Conservation (phyloP, 2,113 vertebrate species). For the Willisornis vidua region DNA sequence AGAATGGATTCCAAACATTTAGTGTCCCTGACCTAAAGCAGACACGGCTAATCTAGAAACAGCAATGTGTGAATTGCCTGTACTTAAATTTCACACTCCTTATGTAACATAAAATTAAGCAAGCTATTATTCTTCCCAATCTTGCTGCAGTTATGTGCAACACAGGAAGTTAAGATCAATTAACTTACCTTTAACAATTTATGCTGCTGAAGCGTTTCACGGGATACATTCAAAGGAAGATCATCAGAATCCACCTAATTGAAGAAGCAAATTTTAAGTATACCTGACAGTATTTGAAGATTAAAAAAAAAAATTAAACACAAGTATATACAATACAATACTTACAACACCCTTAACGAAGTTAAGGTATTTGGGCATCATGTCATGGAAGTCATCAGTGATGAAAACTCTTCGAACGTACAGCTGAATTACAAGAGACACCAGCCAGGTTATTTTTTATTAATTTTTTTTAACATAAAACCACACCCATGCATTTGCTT, state of each 20-base stretch:
- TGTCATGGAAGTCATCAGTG: slow-evolving; percentile 98
- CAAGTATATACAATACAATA: background rate
- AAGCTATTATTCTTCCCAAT: background rate
- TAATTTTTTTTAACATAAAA: background rate
- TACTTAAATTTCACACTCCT: background rate
- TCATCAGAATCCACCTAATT: slow-evolving; percentile 96
- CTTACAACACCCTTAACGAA: slow-evolving; percentile 97
- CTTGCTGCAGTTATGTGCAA: background rate
- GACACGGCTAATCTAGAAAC: background rate
- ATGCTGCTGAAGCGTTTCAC: slow-evolving; percentile 98
- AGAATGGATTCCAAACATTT: background rate
- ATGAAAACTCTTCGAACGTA: slow-evolving; percentile 98
- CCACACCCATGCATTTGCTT: background rate
- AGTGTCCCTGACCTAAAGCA: background rate
- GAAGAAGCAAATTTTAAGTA: background rate
- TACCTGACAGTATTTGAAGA: background rate
- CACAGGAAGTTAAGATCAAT: background rate
- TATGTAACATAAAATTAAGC: background rate
- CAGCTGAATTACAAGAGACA: slow-evolving; percentile 75
- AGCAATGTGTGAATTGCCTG: background rate
- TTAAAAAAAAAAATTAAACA: background rate
- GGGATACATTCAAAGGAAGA: slow-evolving; percentile 95
- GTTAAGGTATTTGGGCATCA: slow-evolving; percentile 99
- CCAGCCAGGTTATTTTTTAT: background rate
- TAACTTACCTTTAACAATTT: slow-evolving; percentile 91